Conservation (phyloP, 2,113 vertebrate genomes). For the Rhombomys opimus region DNA sequence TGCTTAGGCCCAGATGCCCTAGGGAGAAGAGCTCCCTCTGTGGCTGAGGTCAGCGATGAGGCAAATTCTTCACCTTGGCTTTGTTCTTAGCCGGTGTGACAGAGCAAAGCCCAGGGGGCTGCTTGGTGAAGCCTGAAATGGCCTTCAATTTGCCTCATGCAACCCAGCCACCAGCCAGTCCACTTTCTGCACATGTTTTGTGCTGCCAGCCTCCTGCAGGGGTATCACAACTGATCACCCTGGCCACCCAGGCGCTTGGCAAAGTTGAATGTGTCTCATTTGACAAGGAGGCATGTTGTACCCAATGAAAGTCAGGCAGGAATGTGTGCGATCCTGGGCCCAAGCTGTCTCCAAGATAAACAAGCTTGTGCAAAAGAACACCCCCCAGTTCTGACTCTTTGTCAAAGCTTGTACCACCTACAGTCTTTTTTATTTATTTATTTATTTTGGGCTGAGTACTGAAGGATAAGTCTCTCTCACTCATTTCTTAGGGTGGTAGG, state of each 20-base stretch:
- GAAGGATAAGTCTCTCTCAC: background rate
- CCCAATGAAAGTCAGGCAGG: background rate
- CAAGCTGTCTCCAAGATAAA: background rate
- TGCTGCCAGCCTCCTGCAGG: background rate
- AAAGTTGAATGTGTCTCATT: background rate
- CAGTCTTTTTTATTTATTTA: background rate
- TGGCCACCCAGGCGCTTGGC: accelerated
- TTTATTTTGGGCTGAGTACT: background rate
- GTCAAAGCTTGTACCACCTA: accelerated
- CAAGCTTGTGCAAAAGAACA: background rate
- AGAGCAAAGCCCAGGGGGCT: background rate
- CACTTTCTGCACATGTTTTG: background rate
- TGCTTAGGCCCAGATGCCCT: too few species aligned
- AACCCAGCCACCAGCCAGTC: background rate
- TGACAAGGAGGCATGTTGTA: background rate
- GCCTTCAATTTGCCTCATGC: too few species aligned
- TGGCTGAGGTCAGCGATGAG: background rate
- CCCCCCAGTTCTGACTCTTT: background rate
- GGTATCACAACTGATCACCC: background rate
- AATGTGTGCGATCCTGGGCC: background rate
- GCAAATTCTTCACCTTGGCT: background rate
- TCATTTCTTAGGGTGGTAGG: background rate
- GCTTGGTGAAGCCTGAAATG: background rate
- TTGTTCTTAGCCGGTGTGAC: background rate
- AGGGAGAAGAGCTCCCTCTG: background rate